These are phyloP conservation scores for Chinchilla lanigera DNA, from an alignment of 2,113 vertebrate genomes.

Conservation along the genomic window DNA sequence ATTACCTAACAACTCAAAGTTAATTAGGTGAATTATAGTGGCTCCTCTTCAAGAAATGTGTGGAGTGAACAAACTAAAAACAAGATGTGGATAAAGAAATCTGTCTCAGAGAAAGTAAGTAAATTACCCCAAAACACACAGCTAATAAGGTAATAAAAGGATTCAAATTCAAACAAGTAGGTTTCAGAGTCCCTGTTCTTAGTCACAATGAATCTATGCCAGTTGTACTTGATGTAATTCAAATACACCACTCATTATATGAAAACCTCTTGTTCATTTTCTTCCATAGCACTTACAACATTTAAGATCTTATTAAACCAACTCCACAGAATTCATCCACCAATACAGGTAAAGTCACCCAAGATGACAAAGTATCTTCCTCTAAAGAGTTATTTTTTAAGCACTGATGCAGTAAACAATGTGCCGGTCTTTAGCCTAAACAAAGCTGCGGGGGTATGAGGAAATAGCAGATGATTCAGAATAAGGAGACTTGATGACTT, in stretches of 20 bases:
- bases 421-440: neutral
- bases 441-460: neutral
- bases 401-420: neutral
- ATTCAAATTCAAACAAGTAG: neutral
- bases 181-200: neutral
- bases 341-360: neutral
- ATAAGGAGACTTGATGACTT: neutral
- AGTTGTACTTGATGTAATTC: neutral
- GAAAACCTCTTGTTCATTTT: constrained; percentile 23
- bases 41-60: neutral
- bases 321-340: constrained; percentile 11
- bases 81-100: neutral
- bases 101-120: neutral
- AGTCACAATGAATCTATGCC: neutral
- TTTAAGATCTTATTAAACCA: neutral
- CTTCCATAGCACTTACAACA: constrained; percentile 13
- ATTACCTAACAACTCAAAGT: neutral
- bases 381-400: constrained; percentile 17
- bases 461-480: neutral
- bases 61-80: neutral
- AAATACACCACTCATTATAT: neutral
- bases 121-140: neutral
- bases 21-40: neutral
- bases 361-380: neutral
- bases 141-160: neutral